Evolutionary conservation across 2,888 invertebrate genomes (phyloP), one percentile per base, ranked within the genome.

Genomic region (Ophion ellenae): DNA sequence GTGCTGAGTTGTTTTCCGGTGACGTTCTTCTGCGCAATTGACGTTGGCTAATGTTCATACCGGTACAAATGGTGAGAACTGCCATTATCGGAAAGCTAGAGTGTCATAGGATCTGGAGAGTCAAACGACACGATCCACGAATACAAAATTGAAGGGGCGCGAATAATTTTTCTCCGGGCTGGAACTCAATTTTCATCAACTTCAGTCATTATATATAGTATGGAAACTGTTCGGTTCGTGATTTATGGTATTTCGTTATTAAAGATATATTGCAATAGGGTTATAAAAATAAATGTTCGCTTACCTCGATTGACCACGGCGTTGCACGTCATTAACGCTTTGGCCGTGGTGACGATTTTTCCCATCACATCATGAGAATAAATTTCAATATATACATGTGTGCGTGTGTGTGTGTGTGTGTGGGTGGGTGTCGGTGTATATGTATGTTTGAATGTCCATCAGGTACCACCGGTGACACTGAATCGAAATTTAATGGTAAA

Each of bases 401-500:
- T 47, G 28, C 63, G 53, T 67, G 36, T 74, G 61, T 81, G 63
- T 76, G n/a, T 66, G 53, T 61, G 47, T 24, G 24, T 75, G 36
- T 71, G 32, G 71, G 61, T 82, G 59, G 69, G 73, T 83, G 24
- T 36, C n/a, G 59, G 53, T 77, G 47, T 78, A 67, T 78, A 61
- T 75, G 17, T 73, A 40, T 61, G 47, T 74, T n/a, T 78, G 24
- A 66, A 28, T 76, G 47, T 82, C 45, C 74, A 81, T 83, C 85
- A 86, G 85, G 85, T 86, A 86, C 85, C 83, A 83, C 80, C 53
- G 83, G 83, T 86, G 83, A 86, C 83, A 86, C 85, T 86, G 85
- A 86, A 83, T 86, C 69, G 63, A 80, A 83, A 86, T 81, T 86
- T 61, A 40, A 63, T 66, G 70, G 47, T 81, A 17, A 20, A 53